A percentile compares a stretch with the other conserved stretches of the same genome.
Conservation (phyloP, 2,797 vertebrate species). For the Benthosema pterotum region DNA sequence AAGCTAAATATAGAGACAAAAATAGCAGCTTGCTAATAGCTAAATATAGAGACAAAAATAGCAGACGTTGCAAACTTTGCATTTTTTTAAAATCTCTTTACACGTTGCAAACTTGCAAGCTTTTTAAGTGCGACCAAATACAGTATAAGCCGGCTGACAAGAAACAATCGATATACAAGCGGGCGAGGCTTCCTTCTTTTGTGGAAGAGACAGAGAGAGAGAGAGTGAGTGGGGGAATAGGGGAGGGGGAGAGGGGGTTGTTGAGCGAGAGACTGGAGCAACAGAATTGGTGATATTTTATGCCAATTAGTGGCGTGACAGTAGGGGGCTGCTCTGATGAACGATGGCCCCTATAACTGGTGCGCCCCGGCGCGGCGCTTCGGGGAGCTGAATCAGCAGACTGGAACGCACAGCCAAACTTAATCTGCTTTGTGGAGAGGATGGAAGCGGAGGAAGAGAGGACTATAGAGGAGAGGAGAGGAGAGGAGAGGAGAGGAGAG, state of each 20-base stretch:
- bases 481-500: slow-evolving; percentile 73
- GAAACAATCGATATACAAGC: slow-evolving; percentile 71
- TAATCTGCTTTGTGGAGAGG: slow-evolving; percentile 80
- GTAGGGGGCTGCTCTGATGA: slow-evolving; percentile 72
- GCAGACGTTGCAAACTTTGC: too few species aligned
- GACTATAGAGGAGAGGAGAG: slow-evolving; percentile 70
- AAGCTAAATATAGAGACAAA: too few species aligned
- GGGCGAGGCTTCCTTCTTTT: slow-evolving; percentile 66
- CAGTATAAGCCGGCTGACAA: too few species aligned
- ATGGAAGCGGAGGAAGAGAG: too few species aligned
- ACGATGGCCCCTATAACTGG: slow-evolving; percentile 74
- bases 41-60: too few species aligned
- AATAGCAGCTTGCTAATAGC: too few species aligned
- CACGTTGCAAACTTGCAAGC: too few species aligned
- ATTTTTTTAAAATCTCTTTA: too few species aligned
- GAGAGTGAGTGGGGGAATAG: too few species aligned
- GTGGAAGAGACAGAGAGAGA: neutral
- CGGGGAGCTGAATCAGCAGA: slow-evolving; percentile 79
- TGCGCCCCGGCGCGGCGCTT: slow-evolving; percentile 70
- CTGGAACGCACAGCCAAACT: slow-evolving; percentile 76
- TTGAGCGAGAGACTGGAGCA: slow-evolving; percentile 50
- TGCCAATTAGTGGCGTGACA: slow-evolving; percentile 83
- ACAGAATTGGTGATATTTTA: slow-evolving; percentile 83
- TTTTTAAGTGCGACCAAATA: too few species aligned
- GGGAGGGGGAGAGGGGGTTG: too few species aligned